Evolutionary conservation across 2,888 invertebrate species (phyloP).

Genomic region (Sisyra nigra): DNA sequence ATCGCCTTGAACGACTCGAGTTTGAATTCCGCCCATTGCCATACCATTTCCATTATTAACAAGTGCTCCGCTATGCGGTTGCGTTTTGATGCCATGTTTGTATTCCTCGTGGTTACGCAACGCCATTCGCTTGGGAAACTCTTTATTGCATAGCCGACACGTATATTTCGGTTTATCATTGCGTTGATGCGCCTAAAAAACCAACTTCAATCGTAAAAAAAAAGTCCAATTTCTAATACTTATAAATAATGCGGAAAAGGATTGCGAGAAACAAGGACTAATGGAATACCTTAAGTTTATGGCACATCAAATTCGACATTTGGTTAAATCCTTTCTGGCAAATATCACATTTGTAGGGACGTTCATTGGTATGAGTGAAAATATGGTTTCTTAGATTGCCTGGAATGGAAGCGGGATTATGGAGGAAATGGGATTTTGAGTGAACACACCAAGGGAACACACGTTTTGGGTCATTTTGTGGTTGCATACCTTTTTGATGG

Average conservation of each 20-base stretch:
- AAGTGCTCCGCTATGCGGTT: background rate
- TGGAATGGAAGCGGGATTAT: conserved; percentile 18
- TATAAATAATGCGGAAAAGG: background rate
- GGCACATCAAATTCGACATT: conserved; percentile 64
- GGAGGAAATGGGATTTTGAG: background rate
- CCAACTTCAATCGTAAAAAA: too few relatives aligned
- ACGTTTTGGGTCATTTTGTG: too few relatives aligned
- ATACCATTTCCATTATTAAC: background rate
- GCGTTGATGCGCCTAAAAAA: conserved; percentile 32
- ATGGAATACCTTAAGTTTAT: conserved; percentile 54
- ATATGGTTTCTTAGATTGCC: conserved; percentile 62
- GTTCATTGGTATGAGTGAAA: conserved; percentile 62
- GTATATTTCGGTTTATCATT: conserved; percentile 33
- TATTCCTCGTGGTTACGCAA: conserved; percentile 38
- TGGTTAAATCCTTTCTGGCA: conserved; percentile 66
- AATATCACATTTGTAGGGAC: conserved; percentile 59
- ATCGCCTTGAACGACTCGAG: conserved; percentile 6
- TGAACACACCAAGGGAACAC: too few relatives aligned
- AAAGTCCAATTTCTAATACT: background rate
- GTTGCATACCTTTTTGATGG: conserved; percentile 66
- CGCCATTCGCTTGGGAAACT: conserved; percentile 34
- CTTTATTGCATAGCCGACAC: conserved; percentile 35
- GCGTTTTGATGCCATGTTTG: conserved; percentile 27
- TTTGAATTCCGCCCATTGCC: background rate
- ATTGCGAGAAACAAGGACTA: background rate